Conservation (phyloP, 2,113 vertebrate species). For the Carassius carassius region DNA sequence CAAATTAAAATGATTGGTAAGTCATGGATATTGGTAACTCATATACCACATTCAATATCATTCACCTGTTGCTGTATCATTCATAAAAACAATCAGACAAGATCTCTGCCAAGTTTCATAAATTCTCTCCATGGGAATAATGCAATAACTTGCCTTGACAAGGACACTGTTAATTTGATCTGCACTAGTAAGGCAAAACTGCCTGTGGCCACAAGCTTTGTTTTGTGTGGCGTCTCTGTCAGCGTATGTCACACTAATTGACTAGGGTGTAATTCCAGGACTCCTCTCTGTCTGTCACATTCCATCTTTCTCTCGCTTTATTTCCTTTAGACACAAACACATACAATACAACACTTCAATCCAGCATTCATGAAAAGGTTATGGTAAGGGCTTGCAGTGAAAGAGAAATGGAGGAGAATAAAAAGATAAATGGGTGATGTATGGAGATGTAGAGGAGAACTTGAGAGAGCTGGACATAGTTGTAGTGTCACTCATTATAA, state of each 20-base stretch:
- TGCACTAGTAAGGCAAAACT: constrained; percentile 46
- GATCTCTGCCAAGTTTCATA: neutral
- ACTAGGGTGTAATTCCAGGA: constrained; percentile 44
- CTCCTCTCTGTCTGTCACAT: neutral
- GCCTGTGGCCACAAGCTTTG: constrained; percentile 40
- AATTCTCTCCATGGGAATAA: constrained; percentile 21
- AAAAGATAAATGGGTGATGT: neutral
- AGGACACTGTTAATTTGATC: constrained; percentile 57
- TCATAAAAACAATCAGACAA: constrained; percentile 24
- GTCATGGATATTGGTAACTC: neutral
- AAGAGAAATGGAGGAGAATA: neutral
- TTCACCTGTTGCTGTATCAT: neutral
- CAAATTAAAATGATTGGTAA: neutral
- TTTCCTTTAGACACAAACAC: neutral
- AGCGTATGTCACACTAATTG: constrained; percentile 56
- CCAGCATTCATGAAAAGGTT: neutral
- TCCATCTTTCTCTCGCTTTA: neutral
- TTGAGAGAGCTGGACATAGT: neutral
- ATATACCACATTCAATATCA: neutral
- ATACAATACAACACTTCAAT: neutral
- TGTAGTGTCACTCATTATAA: neutral
- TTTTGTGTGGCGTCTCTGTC: constrained; percentile 52
- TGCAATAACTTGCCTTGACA: constrained; percentile 45
- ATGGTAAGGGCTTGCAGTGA: neutral
- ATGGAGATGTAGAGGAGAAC: neutral